Evolutionary conservation across 1,140 invertebrate species (phyloP).

Genomic region (Bombus ignitus): DNA sequence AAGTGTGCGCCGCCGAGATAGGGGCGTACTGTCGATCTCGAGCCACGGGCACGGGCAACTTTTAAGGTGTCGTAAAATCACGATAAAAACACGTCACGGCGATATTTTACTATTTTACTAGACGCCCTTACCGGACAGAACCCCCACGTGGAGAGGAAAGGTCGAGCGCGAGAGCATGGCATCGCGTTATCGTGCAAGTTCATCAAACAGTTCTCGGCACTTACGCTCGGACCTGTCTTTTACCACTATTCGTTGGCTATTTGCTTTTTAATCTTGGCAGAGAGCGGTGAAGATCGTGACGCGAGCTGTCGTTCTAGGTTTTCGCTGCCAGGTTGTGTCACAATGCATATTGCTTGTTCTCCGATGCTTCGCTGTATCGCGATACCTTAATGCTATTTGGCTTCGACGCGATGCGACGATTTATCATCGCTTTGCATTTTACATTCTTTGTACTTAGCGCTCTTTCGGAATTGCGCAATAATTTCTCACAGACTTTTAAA

Average conservation of each 20-base stretch:
- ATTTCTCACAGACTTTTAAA: background rate
- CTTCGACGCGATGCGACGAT: background rate
- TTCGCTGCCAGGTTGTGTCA: background rate
- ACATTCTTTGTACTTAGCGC: background rate
- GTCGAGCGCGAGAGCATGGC: background rate
- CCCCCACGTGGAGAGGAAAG: constrained; percentile 56
- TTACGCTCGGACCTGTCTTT: background rate
- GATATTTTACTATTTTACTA: constrained; percentile 71
- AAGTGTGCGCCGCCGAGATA: constrained; percentile 64
- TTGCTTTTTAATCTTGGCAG: background rate
- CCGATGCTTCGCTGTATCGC: background rate
- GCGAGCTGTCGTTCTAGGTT: background rate
- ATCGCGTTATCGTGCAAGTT: constrained; percentile 37
- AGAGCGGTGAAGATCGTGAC: no score
- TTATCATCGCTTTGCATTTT: background rate
- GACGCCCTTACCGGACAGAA: constrained; percentile 52
- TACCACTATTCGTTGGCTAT: no score
- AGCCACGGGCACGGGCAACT: constrained; percentile 37
- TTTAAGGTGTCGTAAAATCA: constrained; percentile 65
- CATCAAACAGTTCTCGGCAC: background rate
- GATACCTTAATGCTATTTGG: background rate
- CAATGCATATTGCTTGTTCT: background rate
- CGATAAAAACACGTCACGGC: constrained; percentile 56
- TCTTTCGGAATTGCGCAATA: background rate
- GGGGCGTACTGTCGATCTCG: constrained; percentile 57